Conservation (phyloP, 2,888 invertebrate species). For the Pimpla rufipes region DNA sequence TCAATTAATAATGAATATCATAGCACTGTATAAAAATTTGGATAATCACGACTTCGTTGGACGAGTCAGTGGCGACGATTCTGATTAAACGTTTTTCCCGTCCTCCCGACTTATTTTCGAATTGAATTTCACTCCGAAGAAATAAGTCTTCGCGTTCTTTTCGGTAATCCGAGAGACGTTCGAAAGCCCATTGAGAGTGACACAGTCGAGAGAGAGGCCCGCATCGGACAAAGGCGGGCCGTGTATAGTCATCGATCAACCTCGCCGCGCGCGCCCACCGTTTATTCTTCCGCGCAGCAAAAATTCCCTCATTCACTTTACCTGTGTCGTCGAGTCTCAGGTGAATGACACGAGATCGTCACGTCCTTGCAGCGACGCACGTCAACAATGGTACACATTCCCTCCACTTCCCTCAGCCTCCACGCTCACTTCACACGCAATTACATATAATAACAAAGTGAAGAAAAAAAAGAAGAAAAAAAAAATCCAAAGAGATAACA, state of each 20-base stretch:
- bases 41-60: no score
- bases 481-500: neutral
- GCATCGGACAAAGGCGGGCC: conserved; percentile 52
- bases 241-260: conserved; percentile 65
- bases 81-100: no score
- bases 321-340: conserved; percentile 67
- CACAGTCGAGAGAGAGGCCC: conserved; percentile 42
- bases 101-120: no score
- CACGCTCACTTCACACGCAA: conserved; percentile 54
- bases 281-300: conserved; percentile 51
- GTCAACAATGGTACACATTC: conserved; percentile 47
- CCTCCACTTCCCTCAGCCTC: conserved; percentile 23
- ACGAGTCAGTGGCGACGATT: no score
- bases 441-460: conserved; percentile 13
- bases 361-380: conserved; percentile 57
- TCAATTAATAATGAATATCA: no score
- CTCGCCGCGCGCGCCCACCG: conserved; percentile 22
- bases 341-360: conserved; percentile 68
- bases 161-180: conserved; percentile 20
- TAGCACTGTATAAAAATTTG: no score
- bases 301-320: conserved; percentile 66
- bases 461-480: conserved; percentile 27
- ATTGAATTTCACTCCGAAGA: conserved; percentile 49
- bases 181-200: conserved; percentile 57
- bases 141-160: conserved; percentile 31